Conservation (phyloP, 2,113 vertebrate genomes). For the Anguilla japonica region DNA sequence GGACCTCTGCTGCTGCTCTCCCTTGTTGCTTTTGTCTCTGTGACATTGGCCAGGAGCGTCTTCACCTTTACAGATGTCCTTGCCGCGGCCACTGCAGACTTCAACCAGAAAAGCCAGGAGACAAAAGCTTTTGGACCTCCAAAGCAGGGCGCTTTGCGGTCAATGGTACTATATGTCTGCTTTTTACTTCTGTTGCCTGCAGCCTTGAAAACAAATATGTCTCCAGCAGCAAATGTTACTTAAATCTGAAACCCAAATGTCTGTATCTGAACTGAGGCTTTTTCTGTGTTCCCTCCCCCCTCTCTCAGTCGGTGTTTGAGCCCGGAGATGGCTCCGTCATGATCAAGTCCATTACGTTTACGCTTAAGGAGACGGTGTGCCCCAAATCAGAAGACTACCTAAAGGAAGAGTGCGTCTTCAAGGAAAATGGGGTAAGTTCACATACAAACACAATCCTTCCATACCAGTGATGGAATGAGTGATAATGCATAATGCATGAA, state of each 20-base stretch:
- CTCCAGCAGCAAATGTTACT: background rate
- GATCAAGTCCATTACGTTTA: background rate
- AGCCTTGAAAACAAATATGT: background rate
- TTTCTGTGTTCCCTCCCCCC: background rate
- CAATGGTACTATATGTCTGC: background rate
- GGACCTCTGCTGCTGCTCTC: background rate
- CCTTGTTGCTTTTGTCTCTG: background rate
- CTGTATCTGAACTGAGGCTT: background rate
- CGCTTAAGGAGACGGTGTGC: slow-evolving; percentile 16
- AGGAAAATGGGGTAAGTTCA: slow-evolving; percentile 16
- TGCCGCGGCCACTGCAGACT: background rate
- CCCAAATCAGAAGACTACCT: slow-evolving; percentile 12
- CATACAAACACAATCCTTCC: no score
- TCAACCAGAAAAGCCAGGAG: slow-evolving; percentile 11
- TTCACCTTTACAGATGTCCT: background rate
- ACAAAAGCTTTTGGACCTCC: slow-evolving; percentile 3
- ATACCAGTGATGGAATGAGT: background rate
- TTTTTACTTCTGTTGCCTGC: background rate
- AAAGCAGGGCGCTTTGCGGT: background rate
- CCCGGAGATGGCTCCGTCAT: slow-evolving; percentile 14
- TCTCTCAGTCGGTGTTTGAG: slow-evolving; percentile 1
- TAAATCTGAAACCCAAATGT: no score
- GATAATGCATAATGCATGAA: background rate
- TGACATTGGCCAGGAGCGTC: slow-evolving; percentile 6
- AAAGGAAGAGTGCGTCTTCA: slow-evolving; percentile 14